A percentile compares a stretch with the other conserved stretches of the same genome.
These are phyloP conservation scores for Euproctis similis DNA, from an alignment of 2,888 invertebrate species.

Conservation along the genomic window DNA sequence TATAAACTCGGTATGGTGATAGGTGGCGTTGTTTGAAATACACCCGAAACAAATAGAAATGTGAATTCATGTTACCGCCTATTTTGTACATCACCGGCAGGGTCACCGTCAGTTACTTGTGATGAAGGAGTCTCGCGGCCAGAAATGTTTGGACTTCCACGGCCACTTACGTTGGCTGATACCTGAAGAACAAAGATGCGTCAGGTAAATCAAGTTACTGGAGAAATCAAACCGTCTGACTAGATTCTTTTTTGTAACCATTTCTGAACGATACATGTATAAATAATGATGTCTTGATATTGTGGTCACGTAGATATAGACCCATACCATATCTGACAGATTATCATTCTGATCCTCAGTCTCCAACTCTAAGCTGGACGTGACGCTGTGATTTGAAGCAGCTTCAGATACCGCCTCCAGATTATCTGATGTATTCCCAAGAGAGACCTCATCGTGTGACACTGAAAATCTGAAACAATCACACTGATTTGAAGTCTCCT, in stretches of 20 bases:
- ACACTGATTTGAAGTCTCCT: no score
- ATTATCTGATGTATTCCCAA: constrained; percentile 94
- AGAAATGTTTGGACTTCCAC: constrained; percentile 96
- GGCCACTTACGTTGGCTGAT: constrained; percentile 93
- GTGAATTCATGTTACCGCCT: constrained; percentile 45
- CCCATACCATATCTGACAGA: constrained; percentile 94
- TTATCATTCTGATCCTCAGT: constrained; percentile 94
- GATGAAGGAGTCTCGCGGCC: constrained; percentile 97
- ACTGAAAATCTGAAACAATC: constrained; percentile 87
- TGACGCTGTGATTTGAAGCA: constrained; percentile 95
- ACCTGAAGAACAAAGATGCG: constrained; percentile 41
- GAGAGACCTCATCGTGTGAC: constrained; percentile 93
- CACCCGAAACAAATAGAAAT: no score
- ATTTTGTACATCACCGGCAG: constrained; percentile 66
- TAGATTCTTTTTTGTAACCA: no score
- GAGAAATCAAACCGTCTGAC: no score
- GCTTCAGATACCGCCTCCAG: constrained; percentile 96
- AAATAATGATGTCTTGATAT: no score
- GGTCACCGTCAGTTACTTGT: constrained; percentile 89
- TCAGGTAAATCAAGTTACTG: no score
- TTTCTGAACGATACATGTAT: no score
- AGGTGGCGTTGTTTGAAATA: no score
- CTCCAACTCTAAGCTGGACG: constrained; percentile 91
- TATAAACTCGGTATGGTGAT: no score
- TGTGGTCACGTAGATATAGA: no score